Conservation (phyloP, 2,888 invertebrate species). For the Pristionchus maxplancki region DNA sequence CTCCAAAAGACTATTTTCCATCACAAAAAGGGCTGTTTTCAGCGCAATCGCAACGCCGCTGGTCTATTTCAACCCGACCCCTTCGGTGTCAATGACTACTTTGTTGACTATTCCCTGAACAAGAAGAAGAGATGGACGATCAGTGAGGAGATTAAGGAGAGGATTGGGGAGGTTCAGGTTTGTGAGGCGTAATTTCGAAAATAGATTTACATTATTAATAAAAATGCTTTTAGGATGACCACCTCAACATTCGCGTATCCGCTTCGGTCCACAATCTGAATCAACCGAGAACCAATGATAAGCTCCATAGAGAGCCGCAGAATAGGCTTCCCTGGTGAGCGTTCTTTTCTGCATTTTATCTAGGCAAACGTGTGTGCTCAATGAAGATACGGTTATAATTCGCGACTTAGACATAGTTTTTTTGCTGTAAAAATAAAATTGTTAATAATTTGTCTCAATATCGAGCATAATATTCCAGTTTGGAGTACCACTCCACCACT, state of each 20-base stretch:
- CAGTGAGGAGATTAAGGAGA: neutral
- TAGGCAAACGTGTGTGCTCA: too few species aligned
- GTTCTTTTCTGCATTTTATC: neutral
- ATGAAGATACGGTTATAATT: too few species aligned
- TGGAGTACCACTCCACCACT: neutral
- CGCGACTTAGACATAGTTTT: too few species aligned
- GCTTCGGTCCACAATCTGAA: neutral
- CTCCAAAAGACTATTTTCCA: too few species aligned
- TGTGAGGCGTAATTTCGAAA: neutral
- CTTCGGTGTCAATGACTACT: conserved; percentile 11
- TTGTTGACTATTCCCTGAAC: conserved; percentile 14
- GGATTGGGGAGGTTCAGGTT: conserved; percentile 6
- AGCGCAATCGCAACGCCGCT: neutral
- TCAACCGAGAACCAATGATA: too few species aligned
- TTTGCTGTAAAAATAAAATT: neutral
- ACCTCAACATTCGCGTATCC: neutral
- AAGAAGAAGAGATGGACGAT: conserved; percentile 8
- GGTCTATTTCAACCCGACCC: neutral
- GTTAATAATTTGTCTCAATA: neutral
- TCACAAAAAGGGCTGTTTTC: too few species aligned
- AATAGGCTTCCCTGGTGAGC: neutral
- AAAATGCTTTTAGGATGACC: neutral
- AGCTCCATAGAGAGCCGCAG: neutral
- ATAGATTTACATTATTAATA: neutral
- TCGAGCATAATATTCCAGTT: neutral